Evolutionary conservation across 2,797 vertebrate species (phyloP), one percentile per base, ranked within the genome.

Genomic region (Linurgus olivaceus): DNA sequence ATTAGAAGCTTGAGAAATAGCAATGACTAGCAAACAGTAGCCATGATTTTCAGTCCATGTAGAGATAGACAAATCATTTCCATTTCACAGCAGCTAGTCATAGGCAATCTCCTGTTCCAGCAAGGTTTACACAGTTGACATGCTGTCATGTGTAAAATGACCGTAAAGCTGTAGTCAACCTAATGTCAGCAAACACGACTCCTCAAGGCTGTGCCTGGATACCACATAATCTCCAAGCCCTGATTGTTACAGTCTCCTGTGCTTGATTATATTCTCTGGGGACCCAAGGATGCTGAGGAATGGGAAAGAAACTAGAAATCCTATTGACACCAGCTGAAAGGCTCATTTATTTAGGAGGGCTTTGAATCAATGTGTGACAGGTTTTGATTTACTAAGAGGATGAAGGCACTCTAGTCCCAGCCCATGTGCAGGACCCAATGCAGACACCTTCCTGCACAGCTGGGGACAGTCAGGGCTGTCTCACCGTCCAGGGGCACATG

Each of bases 111-210:
- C 29, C 50, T 90, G 66, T 52, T 90, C 83, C 92, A 68, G 88
- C 1, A 50, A 87, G 80, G 88, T 82, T 96, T 82, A 74, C 71
- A 63, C 74, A 65, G 38, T 35, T 96, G 94, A 94, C n/a, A 21
- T 44, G 55, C 88, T 86, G 88, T 92, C 86, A 77, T 76, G 80
- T 85, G 73, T 86, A 96, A 94, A 97, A 93, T 61, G 90, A 96
- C 92, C 10, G 0, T 86, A 87, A 88, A 94, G 76, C 62, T 86
- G 61, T 57, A 95, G 86, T 76, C 90, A 93, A 52, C 76, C 70
- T 92, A 80, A 78, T 90, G 94, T 71, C 94, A 95, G 88, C 90
- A 86, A 96, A 94, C 59, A 38, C 3, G 47, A 70, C 47, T 96
- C 80, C 92, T 92, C 83, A 79, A 87, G 80, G 88, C 74, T 86